Evolutionary conservation across 2,888 invertebrate species (phyloP).

Genomic region (Caenorhabditis macrosperma): DNA sequence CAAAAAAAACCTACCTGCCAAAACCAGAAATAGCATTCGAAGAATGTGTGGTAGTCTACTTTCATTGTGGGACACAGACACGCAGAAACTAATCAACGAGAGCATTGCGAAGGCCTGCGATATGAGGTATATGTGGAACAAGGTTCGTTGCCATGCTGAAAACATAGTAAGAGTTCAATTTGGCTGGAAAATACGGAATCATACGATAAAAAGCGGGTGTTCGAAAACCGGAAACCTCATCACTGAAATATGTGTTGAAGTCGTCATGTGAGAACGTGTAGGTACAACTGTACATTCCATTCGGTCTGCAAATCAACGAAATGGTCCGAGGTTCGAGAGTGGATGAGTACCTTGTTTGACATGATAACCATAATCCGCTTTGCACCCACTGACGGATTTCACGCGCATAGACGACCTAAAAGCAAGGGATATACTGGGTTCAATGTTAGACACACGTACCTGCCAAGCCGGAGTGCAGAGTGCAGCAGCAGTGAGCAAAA

Average conservation of each 20-base stretch:
- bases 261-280: conserved; percentile 77
- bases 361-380: conserved; percentile 78
- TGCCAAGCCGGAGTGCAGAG: conserved; percentile 74
- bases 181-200: conserved; percentile 9
- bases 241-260: conserved; percentile 75
- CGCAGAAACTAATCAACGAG: conserved; percentile 75
- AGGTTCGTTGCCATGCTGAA: conserved; percentile 78
- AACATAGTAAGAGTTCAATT: no score
- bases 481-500: conserved; percentile 71
- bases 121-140: conserved; percentile 73
- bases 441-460: conserved; percentile 30
- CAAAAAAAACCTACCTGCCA: conserved; percentile 43
- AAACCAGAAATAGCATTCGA: conserved; percentile 29
- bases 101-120: conserved; percentile 74
- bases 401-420: conserved; percentile 71
- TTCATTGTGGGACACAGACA: conserved; percentile 57
- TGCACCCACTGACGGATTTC: conserved; percentile 78
- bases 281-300: conserved; percentile 79
- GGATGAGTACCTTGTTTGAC: conserved; percentile 73
- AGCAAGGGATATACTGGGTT: background rate
- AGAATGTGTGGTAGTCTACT: conserved; percentile 37
- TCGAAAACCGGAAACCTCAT: conserved; percentile 74
- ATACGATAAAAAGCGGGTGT: conserved; percentile 78
- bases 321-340: background rate
- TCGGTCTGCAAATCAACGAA: conserved; percentile 65